Conservation (phyloP, 2,113 vertebrate genomes). For the Indicator maculatus region DNA sequence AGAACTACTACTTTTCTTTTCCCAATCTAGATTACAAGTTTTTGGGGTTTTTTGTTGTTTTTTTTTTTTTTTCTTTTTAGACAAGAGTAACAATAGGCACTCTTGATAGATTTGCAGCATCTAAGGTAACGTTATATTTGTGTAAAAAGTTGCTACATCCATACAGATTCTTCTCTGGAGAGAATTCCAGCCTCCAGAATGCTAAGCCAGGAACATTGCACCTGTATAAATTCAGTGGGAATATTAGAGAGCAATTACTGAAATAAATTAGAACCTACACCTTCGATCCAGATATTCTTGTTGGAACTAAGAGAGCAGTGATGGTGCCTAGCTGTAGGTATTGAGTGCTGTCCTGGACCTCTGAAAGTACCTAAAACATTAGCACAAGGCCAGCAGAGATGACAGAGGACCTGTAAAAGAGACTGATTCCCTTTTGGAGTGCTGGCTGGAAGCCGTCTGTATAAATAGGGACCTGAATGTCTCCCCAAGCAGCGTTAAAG, state of each 20-base stretch:
- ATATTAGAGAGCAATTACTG: neutral
- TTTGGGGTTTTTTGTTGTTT: no score
- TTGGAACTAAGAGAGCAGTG: neutral
- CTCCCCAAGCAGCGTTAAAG: neutral
- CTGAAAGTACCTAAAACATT: neutral
- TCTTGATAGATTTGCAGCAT: neutral
- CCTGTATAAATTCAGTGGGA: neutral
- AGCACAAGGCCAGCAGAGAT: neutral
- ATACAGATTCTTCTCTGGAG: neutral
- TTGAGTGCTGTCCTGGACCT: neutral
- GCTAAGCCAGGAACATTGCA: neutral
- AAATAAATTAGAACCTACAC: neutral
- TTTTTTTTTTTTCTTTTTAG: neutral
- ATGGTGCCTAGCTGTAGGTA: neutral
- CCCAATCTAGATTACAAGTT: neutral
- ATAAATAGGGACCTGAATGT: neutral
- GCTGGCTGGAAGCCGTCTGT: neutral
- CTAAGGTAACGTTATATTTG: neutral
- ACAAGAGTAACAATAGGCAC: neutral
- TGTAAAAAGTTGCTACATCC: neutral
- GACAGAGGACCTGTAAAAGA: neutral
- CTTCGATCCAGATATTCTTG: neutral
- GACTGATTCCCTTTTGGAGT: accelerated
- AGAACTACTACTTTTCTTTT: neutral
- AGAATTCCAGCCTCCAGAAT: neutral